Base-by-base conservation (phyloP, 2,888 invertebrate genomes). In the Sesamia inferens region DNA sequence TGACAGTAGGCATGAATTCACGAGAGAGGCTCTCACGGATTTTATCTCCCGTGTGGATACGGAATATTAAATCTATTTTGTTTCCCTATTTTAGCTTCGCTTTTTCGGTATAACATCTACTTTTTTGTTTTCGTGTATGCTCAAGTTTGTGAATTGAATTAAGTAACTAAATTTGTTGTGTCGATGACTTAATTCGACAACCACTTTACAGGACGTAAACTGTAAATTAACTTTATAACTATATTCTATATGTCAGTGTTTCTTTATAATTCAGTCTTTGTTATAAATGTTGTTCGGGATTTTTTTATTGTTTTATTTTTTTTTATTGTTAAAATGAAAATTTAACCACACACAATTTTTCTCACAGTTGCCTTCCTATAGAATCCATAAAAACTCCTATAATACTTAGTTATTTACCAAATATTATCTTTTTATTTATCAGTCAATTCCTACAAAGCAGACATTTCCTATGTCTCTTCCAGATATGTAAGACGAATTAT, bases 31-130 rank as follows among this genome's bases (percentile, higher is more conserved):
- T 58, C 68, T 62, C 76, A 11, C 57, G 74, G 76, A 81, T 78
- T 69, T 61, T 71, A 81, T 72, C 71, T 77, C 66, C 58, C 64
- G 58, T 48, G 62, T 59, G 73, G 24, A 71, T 75, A 65, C 57
- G 39, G 63, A 76, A 78, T 74, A 73, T 68, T 67, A 74, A 79
- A 81, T 76, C 73, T 70, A 77, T 75, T 74, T 71, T 22, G 65
- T 42, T 51, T 67, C 19, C 62, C 58, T 66, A 62, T 71, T 76
- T 71, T 42, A 48, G 47, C 62, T 31, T 74, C 44, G n/a, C n/a
- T 69, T 48, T 67, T 74, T 76, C 31, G 51, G 22, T 51, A 44
- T 24, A 67, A 47, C 42, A 69, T 22, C 22, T 59, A 16, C 31
- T 44, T 58, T 54, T 51, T 72, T 48, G 61, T 62, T 42, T 66